Evolutionary conservation across 2,888 invertebrate species (phyloP).

Genomic region (Rhogogaster chlorosoma): DNA sequence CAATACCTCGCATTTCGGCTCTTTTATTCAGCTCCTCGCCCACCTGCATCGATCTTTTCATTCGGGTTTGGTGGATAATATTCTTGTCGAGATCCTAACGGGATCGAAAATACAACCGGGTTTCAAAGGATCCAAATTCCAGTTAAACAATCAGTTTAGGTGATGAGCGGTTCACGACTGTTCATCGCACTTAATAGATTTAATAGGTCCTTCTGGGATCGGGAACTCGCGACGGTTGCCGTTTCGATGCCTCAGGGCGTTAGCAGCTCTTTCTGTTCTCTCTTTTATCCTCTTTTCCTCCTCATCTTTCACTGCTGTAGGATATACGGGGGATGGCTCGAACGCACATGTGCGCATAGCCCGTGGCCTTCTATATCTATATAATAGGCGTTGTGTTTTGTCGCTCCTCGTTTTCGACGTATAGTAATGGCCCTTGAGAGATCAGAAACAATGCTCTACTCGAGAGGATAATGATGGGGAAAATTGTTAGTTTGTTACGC

Average conservation of each 20-base stretch:
- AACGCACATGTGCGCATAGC: not conserved
- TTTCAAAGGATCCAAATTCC: slow-evolving; percentile 55
- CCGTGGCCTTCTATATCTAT: not conserved
- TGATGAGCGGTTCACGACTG: slow-evolving; percentile 61
- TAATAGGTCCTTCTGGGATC: slow-evolving; percentile 65
- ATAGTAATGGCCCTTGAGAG: slow-evolving; percentile 63
- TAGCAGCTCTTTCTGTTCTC: not conserved
- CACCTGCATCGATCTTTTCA: not conserved
- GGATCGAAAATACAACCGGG: not conserved
- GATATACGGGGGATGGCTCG: not conserved
- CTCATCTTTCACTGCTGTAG: not conserved
- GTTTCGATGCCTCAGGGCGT: slow-evolving; percentile 30
- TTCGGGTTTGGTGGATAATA: no score
- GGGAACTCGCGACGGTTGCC: slow-evolving; percentile 37
- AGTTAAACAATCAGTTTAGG: slow-evolving; percentile 67
- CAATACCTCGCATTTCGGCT: not conserved
- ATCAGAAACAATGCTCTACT: slow-evolving; percentile 68
- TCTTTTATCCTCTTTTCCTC: not conserved
- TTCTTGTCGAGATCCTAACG: not conserved
- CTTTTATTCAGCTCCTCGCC: not conserved
- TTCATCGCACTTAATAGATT: slow-evolving; percentile 70
- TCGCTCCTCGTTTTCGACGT: slow-evolving; percentile 6
- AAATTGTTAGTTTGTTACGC: slow-evolving; percentile 70
- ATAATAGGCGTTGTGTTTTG: slow-evolving; percentile 19
- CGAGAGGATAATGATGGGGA: slow-evolving; percentile 69